A percentile compares a stretch with the other conserved stretches of the same genome.
Conservation (phyloP, 2,113 vertebrate genomes). For the Crypturellus undulatus region DNA sequence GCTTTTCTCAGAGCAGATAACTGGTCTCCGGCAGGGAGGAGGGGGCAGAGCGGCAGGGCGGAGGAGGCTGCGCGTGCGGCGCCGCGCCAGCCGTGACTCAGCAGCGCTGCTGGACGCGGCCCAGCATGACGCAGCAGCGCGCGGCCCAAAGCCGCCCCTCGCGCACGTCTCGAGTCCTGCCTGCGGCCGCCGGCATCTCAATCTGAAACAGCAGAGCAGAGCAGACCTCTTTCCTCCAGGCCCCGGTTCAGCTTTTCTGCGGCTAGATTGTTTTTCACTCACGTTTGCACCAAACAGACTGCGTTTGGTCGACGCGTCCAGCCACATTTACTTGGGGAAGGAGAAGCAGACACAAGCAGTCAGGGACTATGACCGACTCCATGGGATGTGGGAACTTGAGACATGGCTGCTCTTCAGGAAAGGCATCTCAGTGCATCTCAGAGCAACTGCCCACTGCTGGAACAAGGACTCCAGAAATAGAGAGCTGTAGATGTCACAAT, state of each 20-base stretch:
- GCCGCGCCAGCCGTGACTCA: too few relatives aligned
- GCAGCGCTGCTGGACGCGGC: too few relatives aligned
- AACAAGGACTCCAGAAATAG: not conserved
- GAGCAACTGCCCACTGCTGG: not conserved
- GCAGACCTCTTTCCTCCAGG: accelerated
- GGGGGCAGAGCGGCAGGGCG: not conserved
- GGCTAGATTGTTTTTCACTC: not conserved
- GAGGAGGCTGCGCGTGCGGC: not conserved
- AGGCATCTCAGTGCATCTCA: accelerated
- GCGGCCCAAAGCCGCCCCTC: too few relatives aligned
- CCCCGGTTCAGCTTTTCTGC: too few relatives aligned
- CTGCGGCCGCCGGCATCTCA: not conserved
- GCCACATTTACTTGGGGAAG: accelerated
- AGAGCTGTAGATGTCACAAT: not conserved
- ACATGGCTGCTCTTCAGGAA: not conserved
- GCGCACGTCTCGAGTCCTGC: not conserved
- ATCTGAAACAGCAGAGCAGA: accelerated
- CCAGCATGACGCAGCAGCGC: too few relatives aligned
- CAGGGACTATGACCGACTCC: accelerated
- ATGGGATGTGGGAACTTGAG: accelerated
- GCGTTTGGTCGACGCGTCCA: not conserved
- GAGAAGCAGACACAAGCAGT: not conserved
- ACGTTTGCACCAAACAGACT: not conserved
- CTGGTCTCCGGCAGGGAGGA: not conserved
- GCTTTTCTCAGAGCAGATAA: not conserved